These are phyloP conservation scores for Drosophila bifasciata DNA, from an alignment of 1,140 invertebrate genomes.

Conservation along the genomic window DNA sequence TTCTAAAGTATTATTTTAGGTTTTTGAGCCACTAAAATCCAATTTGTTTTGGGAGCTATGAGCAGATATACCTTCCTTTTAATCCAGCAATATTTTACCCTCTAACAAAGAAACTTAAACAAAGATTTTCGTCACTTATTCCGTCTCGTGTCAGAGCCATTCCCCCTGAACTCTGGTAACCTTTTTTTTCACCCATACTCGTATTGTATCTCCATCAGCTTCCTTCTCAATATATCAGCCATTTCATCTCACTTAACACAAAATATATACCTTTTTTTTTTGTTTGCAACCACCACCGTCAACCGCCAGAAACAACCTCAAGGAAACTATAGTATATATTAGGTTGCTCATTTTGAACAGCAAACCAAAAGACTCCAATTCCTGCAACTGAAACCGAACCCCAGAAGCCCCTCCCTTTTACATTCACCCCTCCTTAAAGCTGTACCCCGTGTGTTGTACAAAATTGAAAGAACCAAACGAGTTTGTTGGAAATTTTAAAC, in stretches of 20 bases:
- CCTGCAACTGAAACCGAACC: conserved; percentile 24
- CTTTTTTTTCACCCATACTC: neutral
- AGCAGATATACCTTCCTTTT: too few species aligned
- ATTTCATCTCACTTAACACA: conserved; percentile 40
- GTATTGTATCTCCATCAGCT: conserved; percentile 15
- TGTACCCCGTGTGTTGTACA: conserved; percentile 1
- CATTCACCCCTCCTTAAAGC: too few species aligned
- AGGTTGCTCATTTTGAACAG: conserved; percentile 28
- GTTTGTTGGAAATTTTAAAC: conserved; percentile 45
- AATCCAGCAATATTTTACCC: too few species aligned
- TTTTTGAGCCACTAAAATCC: too few species aligned
- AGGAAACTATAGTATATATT: conserved; percentile 25
- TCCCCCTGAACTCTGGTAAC: too few species aligned
- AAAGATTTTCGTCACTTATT: too few species aligned
- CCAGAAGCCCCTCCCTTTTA: neutral
- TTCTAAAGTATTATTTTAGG: too few species aligned
- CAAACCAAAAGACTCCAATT: conserved; percentile 5
- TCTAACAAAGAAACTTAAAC: too few species aligned
- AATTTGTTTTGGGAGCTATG: too few species aligned
- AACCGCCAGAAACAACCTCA: conserved; percentile 11
- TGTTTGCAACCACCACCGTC: neutral
- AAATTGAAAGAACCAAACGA: conserved; percentile 21
- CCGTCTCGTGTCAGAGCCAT: too few species aligned
- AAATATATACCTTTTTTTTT: conserved; percentile 9
- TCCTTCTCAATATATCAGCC: conserved; percentile 26